Percentiles rank a stretch among this genome's conserved stretches.
Evolutionary conservation across 2,113 vertebrate genomes (phyloP).

Genomic region (Poeciliopsis occidentalis): DNA sequence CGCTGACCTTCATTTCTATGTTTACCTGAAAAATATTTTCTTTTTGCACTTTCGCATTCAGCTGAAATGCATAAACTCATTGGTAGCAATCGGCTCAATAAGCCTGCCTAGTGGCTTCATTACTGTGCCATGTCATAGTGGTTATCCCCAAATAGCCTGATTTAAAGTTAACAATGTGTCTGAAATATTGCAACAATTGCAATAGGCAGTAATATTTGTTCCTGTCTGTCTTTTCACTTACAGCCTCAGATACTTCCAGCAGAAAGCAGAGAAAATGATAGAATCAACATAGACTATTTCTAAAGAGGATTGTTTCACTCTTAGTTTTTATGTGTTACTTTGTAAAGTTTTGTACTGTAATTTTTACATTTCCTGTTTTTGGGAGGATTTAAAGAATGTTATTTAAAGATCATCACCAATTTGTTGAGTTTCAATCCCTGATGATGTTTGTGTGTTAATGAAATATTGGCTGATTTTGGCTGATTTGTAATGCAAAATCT

Average conservation of each 20-base stretch:
- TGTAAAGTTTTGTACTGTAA: background rate
- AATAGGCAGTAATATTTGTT: background rate
- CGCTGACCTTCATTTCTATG: background rate
- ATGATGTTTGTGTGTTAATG: background rate
- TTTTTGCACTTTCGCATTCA: background rate
- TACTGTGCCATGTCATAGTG: too few relatives aligned
- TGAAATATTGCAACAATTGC: too few relatives aligned
- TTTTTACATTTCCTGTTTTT: background rate
- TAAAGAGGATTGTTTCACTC: background rate
- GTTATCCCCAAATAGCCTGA: too few relatives aligned
- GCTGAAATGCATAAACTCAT: background rate
- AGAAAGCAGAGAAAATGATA: background rate
- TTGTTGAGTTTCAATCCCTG: background rate
- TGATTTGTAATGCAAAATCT: too few relatives aligned
- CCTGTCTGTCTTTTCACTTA: background rate
- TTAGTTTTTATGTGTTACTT: background rate
- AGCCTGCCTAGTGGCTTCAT: too few relatives aligned
- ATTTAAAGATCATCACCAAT: background rate
- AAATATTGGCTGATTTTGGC: background rate
- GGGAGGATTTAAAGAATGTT: background rate
- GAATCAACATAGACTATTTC: background rate
- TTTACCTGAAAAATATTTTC: background rate
- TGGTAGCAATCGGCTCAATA: background rate
- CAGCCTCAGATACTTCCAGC: background rate
- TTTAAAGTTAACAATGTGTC: too few relatives aligned